A percentile compares a stretch with the other conserved stretches of the same genome.
These are phyloP conservation scores for Pica pica DNA, from an alignment of 2,113 vertebrate genomes.

Conservation along the genomic window DNA sequence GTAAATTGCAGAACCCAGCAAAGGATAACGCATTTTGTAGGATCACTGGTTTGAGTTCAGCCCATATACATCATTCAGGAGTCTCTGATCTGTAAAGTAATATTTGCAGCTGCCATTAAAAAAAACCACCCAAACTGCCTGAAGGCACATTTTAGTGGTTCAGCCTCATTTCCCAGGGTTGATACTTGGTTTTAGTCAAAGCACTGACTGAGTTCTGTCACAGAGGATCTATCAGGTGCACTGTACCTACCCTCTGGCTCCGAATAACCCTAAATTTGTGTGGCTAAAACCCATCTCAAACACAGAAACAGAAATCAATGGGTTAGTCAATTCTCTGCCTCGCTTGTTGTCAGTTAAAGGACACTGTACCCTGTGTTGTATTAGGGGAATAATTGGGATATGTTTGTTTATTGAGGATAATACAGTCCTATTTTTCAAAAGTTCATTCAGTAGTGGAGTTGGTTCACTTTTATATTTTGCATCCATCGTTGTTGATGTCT, in stretches of 20 bases:
- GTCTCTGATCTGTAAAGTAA: not conserved
- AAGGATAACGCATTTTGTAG: not conserved
- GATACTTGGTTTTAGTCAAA: not conserved
- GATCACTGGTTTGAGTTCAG: not conserved
- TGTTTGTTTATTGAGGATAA: not conserved
- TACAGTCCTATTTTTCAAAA: not conserved
- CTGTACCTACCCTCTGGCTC: not conserved
- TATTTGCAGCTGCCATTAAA: not conserved
- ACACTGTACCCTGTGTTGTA: not conserved
- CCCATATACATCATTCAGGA: not conserved
- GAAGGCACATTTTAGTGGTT: not conserved
- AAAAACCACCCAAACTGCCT: not conserved
- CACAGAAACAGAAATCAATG: not conserved
- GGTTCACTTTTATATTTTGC: not conserved
- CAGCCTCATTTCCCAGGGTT: not conserved
- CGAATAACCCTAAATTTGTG: not conserved
- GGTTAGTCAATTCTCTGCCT: slow-evolving; percentile 8
- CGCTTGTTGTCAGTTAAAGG: not conserved
- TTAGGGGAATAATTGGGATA: not conserved
- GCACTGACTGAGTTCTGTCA: slow-evolving; percentile 35
- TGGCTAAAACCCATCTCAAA: not conserved
- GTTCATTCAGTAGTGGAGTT: not conserved
- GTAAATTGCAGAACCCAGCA: not conserved
- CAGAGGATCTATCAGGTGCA: not conserved
- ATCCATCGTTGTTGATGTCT: not conserved